These are phyloP conservation scores for Ovis canadensis DNA, from an alignment of 2,113 vertebrate species.

Conservation along the genomic window DNA sequence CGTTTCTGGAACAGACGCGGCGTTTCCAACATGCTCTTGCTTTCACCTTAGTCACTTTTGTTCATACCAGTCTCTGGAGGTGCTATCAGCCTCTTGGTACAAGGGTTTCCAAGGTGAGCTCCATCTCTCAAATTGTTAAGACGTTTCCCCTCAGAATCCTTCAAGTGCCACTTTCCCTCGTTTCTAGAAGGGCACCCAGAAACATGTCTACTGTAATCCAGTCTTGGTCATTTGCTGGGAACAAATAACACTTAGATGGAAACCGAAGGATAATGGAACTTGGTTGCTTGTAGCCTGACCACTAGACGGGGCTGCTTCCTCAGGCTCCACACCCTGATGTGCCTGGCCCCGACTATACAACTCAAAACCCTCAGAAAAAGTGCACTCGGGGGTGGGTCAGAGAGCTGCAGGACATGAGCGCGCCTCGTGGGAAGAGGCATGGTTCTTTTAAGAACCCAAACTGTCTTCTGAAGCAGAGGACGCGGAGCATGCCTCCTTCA, in stretches of 20 bases:
- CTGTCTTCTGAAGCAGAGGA: neutral
- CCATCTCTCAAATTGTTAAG: neutral
- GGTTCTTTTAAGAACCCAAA: neutral
- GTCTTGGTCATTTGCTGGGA: neutral
- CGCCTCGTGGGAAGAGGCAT: fast-evolving
- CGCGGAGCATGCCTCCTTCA: fast-evolving
- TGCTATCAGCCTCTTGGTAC: neutral
- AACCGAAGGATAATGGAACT: neutral
- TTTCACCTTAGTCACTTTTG: neutral
- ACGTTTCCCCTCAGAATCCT: neutral
- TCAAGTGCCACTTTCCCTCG: neutral
- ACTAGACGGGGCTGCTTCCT: neutral
- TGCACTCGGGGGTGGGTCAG: fast-evolving
- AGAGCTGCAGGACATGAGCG: fast-evolving
- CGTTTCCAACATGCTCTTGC: fast-evolving
- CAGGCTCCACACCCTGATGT: neutral
- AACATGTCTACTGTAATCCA: neutral
- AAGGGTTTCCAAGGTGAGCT: neutral
- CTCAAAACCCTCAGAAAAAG: too few relatives aligned
- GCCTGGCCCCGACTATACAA: fast-evolving
- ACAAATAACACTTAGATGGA: neutral
- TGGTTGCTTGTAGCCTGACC: neutral
- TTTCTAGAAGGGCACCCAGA: neutral
- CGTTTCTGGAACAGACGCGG: neutral
- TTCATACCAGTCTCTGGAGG: neutral